phyloP scores from a whole-genome alignment of 2,888 invertebrate genomes.

The Arge pagana region DNA sequence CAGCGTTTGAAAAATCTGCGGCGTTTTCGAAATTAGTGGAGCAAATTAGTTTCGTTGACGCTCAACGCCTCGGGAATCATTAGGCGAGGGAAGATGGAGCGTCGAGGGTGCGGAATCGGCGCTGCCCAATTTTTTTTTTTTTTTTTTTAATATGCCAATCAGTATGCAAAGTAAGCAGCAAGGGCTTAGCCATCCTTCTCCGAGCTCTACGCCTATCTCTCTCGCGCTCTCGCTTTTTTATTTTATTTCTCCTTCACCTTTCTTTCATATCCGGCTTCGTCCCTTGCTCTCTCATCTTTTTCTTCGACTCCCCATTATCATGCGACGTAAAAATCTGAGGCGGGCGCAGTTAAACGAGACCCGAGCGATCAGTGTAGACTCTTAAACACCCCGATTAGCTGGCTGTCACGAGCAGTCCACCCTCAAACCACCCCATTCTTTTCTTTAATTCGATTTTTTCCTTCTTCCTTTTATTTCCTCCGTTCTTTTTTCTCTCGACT shows the following conservation, averaged over 20 bases:
- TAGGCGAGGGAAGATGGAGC: too few species aligned
- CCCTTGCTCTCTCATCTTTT: slow-evolving; percentile 2
- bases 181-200: slow-evolving; percentile 23
- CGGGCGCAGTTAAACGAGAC: slow-evolving; percentile 55
- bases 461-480: slow-evolving; percentile 20
- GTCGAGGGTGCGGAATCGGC: too few species aligned
- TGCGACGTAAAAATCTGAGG: slow-evolving; percentile 52
- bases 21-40: too few species aligned
- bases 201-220: slow-evolving; percentile 24
- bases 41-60: too few species aligned
- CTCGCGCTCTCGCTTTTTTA: background rate
- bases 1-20: too few species aligned
- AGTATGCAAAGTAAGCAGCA: slow-evolving; percentile 46
- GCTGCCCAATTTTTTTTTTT: slow-evolving; percentile 8
- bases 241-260: background rate
- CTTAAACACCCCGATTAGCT: slow-evolving; percentile 60
- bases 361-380: slow-evolving; percentile 58
- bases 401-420: slow-evolving; percentile 57
- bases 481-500: slow-evolving; percentile 49
- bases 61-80: too few species aligned
- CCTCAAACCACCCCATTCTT: slow-evolving; percentile 55
- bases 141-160: slow-evolving; percentile 35
- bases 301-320: slow-evolving; percentile 49
- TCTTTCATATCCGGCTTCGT: slow-evolving; percentile 6
- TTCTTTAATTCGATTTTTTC: slow-evolving; percentile 55